A percentile compares a stretch with the other conserved stretches of the same genome.
Conservation (phyloP, 1,140 invertebrate genomes). For the Samia ricini region DNA sequence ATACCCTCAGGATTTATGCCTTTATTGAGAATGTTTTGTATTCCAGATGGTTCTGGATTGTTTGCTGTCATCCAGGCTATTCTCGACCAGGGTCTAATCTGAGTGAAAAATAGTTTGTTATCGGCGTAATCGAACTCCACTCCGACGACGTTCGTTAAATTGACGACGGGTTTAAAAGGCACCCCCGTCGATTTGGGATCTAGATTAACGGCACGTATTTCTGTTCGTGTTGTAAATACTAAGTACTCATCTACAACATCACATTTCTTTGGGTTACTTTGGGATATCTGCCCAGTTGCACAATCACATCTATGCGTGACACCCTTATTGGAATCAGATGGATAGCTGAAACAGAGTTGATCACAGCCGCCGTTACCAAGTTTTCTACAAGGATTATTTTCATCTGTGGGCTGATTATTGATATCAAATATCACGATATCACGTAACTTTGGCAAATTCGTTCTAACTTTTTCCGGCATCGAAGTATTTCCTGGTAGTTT, state of each 20-base stretch:
- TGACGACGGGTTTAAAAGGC: conserved; percentile 92
- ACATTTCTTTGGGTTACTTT: conserved; percentile 83
- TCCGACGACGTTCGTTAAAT: conserved; percentile 97
- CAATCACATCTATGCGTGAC: conserved; percentile 91
- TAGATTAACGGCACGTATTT: conserved; percentile 91
- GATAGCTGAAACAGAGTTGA: conserved; percentile 97
- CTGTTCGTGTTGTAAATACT: conserved; percentile 94
- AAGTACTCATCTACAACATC: conserved; percentile 91
- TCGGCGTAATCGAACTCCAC: conserved; percentile 97
- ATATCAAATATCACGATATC: conserved; percentile 95
- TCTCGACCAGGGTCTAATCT: conserved; percentile 93
- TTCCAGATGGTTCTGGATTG: conserved; percentile 79
- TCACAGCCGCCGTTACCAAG: conserved; percentile 91
- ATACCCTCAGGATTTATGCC: conserved; percentile 97
- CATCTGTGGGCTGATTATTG: conserved; percentile 89
- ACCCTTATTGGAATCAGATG: conserved; percentile 78
- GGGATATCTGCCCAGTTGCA: conserved; percentile 87
- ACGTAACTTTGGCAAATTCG: conserved; percentile 89
- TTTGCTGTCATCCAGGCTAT: conserved; percentile 89
- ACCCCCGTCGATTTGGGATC: conserved; percentile 88
- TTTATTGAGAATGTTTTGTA: conserved; percentile 87
- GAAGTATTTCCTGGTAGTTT: conserved; percentile 86
- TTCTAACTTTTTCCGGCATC: conserved; percentile 84
- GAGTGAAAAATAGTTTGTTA: conserved; percentile 92
- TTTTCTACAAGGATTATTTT: conserved; percentile 87